phyloP scores from a whole-genome alignment of 2,888 invertebrate genomes.

The Oligia strigilis region DNA sequence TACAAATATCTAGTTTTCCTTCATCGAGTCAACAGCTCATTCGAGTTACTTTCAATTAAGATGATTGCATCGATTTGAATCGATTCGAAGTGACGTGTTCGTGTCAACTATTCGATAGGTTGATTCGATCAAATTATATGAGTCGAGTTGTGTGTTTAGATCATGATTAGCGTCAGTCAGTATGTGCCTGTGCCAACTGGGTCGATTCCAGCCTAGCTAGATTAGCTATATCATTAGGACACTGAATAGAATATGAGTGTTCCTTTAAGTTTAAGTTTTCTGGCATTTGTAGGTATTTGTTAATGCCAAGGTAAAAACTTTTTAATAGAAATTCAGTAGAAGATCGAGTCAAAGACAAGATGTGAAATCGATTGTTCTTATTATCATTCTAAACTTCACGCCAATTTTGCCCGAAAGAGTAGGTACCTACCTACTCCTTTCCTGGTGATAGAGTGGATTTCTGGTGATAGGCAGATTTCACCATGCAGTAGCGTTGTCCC shows the following conservation, averaged over 20 bases:
- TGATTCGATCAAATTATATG: conserved; percentile 37
- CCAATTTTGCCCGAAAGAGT: no score
- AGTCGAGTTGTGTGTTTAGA: conserved; percentile 36
- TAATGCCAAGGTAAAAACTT: no score
- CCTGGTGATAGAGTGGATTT: no score
- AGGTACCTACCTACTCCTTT: no score
- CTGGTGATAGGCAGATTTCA: no score
- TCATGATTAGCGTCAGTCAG: conserved; percentile 58
- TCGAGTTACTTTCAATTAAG: conserved; percentile 47
- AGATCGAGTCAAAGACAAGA: no score
- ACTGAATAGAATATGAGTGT: not conserved
- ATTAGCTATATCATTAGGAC: not conserved
- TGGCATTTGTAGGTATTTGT: no score
- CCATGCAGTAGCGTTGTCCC: no score
- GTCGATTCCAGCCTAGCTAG: not conserved
- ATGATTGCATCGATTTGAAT: conserved; percentile 54
- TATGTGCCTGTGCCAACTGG: not conserved
- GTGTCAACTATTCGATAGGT: conserved; percentile 42
- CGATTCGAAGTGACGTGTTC: conserved; percentile 36
- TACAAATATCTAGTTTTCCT: conserved; percentile 39
- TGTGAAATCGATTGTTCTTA: no score
- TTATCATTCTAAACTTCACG: no score
- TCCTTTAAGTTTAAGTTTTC: no score
- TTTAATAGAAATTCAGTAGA: no score
- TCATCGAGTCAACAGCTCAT: conserved; percentile 28